phyloP scores from a whole-genome alignment of 2,797 vertebrate genomes.

The Pseudotriccus pelzelni region DNA sequence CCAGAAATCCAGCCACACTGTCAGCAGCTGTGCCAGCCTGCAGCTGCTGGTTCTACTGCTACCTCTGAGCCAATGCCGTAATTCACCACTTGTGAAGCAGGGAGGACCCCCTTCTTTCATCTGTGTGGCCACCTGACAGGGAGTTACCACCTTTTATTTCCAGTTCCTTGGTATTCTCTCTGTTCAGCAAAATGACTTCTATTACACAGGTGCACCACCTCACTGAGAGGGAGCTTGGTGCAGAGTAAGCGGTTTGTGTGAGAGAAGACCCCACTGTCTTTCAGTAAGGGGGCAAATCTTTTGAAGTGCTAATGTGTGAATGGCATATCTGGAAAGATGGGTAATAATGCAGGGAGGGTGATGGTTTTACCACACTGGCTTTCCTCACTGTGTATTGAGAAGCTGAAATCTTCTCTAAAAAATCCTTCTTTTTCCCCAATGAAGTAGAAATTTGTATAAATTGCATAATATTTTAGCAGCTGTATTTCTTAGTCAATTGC shows the following conservation, averaged over 20 bases:
- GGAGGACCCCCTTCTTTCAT: neutral
- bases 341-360: neutral
- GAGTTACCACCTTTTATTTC: neutral
- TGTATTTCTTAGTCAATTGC: neutral
- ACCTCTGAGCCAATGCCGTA: neutral
- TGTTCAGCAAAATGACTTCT: neutral
- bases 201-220: neutral
- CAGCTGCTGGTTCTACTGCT: neutral
- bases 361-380: neutral
- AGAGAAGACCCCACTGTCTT: neutral
- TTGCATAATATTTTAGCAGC: neutral
- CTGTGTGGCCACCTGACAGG: neutral
- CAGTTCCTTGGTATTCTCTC: neutral
- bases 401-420: neutral
- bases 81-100: neutral
- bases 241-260: neutral
- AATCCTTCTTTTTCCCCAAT: neutral
- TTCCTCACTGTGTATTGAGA: neutral
- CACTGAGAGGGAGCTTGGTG: neutral
- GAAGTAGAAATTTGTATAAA: neutral
- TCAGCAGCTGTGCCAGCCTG: neutral
- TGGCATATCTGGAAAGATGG: neutral
- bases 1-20: neutral
- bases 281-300: neutral
- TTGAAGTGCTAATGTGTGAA: neutral